Conservation (phyloP, 2,113 vertebrate species). For the Noctilio leporinus region DNA sequence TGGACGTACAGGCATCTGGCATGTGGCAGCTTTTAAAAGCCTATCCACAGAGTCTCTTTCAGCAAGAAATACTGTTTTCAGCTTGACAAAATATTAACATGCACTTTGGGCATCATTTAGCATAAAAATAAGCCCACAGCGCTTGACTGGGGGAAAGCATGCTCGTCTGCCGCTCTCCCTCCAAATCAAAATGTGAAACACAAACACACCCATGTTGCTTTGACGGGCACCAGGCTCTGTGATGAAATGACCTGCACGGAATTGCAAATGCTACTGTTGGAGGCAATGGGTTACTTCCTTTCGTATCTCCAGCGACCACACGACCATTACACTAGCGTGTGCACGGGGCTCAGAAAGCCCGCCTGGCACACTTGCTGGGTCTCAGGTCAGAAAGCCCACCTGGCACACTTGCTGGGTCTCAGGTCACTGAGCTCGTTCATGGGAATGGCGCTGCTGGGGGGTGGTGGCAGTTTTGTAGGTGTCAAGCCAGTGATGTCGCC, state of each 20-base stretch:
- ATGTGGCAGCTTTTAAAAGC: background rate
- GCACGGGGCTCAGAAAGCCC: background rate
- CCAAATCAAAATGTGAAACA: conserved; percentile 2
- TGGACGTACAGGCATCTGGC: background rate
- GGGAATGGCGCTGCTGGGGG: background rate
- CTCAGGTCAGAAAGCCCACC: background rate
- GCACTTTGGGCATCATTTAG: background rate
- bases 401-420: background rate
- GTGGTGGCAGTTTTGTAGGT: background rate
- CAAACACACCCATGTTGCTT: background rate
- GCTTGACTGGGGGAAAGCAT: background rate
- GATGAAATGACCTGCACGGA: background rate
- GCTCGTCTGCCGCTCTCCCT: background rate
- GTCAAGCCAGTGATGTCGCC: background rate
- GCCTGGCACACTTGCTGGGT: background rate
- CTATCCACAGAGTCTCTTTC: background rate
- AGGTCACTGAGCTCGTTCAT: background rate
- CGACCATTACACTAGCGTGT: background rate
- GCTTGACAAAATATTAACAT: conserved; percentile 18
- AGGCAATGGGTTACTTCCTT: background rate
- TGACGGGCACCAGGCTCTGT: background rate
- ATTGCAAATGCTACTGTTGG: background rate
- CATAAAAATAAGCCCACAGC: conserved; percentile 35
- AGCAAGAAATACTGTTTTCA: conserved; percentile 13
- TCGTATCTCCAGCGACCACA: background rate